Evolutionary conservation across 2,113 vertebrate genomes (phyloP).

Genomic region (Rhombomys opimus): DNA sequence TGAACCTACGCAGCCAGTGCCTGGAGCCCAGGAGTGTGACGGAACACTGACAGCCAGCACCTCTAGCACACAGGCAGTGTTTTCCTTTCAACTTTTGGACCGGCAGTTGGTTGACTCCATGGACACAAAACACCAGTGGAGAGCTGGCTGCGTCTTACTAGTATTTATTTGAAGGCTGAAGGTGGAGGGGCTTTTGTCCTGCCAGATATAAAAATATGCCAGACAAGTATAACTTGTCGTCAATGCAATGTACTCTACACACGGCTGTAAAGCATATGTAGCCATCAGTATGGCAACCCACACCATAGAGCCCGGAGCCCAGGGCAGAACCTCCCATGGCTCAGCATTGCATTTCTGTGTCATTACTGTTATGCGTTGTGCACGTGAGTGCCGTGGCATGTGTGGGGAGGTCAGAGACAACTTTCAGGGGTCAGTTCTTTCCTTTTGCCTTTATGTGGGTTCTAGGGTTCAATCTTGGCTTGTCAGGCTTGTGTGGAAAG

Average conservation of each 20-base stretch:
- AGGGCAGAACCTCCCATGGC: not conserved
- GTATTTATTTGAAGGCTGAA: conserved; percentile 17
- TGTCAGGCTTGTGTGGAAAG: not conserved
- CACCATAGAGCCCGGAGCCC: not conserved
- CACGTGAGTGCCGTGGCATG: not conserved
- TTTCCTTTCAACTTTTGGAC: not conserved
- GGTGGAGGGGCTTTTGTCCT: not conserved
- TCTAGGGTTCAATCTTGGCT: not conserved
- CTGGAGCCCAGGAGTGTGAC: not conserved
- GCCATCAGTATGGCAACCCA: not conserved
- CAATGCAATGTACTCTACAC: not conserved
- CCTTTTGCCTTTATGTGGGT: not conserved
- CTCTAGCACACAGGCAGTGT: not conserved
- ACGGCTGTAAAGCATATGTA: too few species aligned
- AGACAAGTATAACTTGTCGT: not conserved
- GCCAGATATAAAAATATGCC: not conserved
- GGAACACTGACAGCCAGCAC: not conserved
- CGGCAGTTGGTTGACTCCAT: not conserved
- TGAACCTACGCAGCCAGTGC: not conserved
- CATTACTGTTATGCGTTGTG: not conserved
- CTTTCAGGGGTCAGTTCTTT: not conserved
- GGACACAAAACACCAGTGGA: not conserved
- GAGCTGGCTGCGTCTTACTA: not conserved
- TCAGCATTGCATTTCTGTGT: not conserved
- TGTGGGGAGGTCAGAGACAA: not conserved